These are phyloP conservation scores for Takifugu rubripes DNA, from an alignment of 2,797 vertebrate species.

Conservation along the genomic window DNA sequence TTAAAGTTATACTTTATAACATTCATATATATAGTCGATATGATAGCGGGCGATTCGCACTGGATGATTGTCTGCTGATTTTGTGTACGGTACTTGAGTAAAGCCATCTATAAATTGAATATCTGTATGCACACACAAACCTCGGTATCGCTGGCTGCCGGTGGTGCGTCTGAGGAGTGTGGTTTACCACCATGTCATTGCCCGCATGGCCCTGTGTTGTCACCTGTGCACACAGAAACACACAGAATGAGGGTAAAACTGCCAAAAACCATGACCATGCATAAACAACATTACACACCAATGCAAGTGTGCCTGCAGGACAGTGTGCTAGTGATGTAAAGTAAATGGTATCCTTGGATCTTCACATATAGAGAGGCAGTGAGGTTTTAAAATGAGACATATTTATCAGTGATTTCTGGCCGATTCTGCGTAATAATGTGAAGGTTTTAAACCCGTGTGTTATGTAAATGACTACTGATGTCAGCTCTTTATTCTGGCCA, in stretches of 20 bases:
- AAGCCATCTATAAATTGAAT: constrained; percentile 36
- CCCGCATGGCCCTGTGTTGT: constrained; percentile 51
- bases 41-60: constrained; percentile 45
- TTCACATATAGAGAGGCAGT: no score
- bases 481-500: background rate
- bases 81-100: constrained; percentile 39
- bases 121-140: constrained; percentile 5
- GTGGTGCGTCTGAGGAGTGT: constrained; percentile 67
- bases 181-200: constrained; percentile 64
- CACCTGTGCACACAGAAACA: constrained; percentile 36
- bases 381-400: no score
- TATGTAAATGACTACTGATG: background rate
- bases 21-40: constrained; percentile 1
- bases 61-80: constrained; percentile 33
- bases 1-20: no score
- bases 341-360: background rate
- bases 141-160: constrained; percentile 36
- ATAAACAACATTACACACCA: constrained; percentile 1
- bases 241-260: background rate
- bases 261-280: background rate
- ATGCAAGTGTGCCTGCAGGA: background rate
- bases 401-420: no score
- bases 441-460: no score
- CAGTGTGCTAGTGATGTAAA: background rate
- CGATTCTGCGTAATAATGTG: no score